These are phyloP conservation scores for Octonoba sinensis DNA, from an alignment of 2,888 invertebrate genomes.

Conservation along the genomic window DNA sequence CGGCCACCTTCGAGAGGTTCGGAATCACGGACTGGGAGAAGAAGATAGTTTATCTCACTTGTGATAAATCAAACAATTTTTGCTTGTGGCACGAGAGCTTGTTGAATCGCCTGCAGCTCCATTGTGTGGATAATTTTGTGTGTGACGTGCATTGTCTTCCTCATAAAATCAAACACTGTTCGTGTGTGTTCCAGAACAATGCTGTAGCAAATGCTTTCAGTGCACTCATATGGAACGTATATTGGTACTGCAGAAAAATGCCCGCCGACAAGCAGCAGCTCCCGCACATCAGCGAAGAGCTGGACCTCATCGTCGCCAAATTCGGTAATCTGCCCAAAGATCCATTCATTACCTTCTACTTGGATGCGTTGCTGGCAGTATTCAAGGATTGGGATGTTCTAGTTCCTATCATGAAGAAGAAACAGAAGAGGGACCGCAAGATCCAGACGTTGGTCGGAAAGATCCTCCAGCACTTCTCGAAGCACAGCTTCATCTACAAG, in stretches of 20 bases:
- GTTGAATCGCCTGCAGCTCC: neutral
- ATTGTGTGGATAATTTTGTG: constrained; percentile 6
- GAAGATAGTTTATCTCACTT: constrained; percentile 22
- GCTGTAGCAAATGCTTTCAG: constrained; percentile 4
- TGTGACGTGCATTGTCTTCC: constrained; percentile 10
- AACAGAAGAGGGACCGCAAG: neutral
- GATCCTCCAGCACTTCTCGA: constrained; percentile 5
- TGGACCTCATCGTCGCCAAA: constrained; percentile 12
- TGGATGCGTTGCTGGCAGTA: constrained; percentile 22
- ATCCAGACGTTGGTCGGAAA: constrained; percentile 4
- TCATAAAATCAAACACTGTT: constrained; percentile 24
- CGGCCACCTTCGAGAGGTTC: constrained; percentile 24
- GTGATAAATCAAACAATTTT: constrained; percentile 13
- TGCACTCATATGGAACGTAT: constrained; percentile 27
- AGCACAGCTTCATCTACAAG: constrained; percentile 20
- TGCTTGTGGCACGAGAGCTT: constrained; percentile 19
- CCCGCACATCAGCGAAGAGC: constrained; percentile 17
- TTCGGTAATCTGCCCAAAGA: constrained; percentile 39
- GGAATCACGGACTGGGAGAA: constrained; percentile 15
- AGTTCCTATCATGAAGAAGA: constrained; percentile 10
- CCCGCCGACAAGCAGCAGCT: constrained; percentile 3
- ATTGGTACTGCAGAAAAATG: constrained; percentile 19
- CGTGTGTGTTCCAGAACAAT: constrained; percentile 11
- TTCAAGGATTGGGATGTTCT: constrained; percentile 17
- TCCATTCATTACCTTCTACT: constrained; percentile 19